Base-by-base conservation (phyloP, 2,888 invertebrate species). In the Allygus modestus region DNA sequence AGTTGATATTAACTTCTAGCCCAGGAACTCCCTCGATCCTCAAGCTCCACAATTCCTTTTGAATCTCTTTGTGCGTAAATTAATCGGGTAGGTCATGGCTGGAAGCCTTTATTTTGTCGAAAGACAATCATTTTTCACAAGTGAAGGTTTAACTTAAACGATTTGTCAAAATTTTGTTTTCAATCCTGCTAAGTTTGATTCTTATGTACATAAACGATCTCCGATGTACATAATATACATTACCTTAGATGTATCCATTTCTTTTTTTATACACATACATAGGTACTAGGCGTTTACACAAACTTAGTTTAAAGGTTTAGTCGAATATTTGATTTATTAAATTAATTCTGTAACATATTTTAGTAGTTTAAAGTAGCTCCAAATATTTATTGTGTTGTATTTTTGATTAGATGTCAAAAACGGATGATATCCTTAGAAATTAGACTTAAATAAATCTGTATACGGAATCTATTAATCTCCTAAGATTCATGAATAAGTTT, bases 71-170 rank as follows among this genome's bases (percentile, higher is more conserved):
- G 9, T 46, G 46, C 12, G 1, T 54, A 23, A 23, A 23, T 23
- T 23, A 1, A 11, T 46, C 46, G 46, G 46, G 12, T 54, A 23
- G 23, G 54, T 23, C 20, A 54, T 1, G 7, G 71, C 17, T 71
- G 33, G 37, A 71, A 37, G 41, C 71, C 33, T 71, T 41, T 65
- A 65, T 37, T 71, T 71, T 41, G 71, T 71, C 41, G 20, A 23
- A 71, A 71, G 71, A 71, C 71, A 71, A 71, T 71, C 71, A 71
- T 71, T 41, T 71, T 71, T 28, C 65, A 65, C 20, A 71, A 71
- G n/a, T 41, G 1, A 71, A 41, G 41, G 23, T 71, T 71, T 5
- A 41, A 28, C 31, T 15, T 4, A 23, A 54, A 54, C 11, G 54
- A 23, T 54, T 54, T 54, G 23, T 33, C 31, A 23, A 61, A 33